A percentile compares a stretch with the other conserved stretches of the same genome.
phyloP scores from a whole-genome alignment of 2,888 invertebrate genomes.

The Drosophila kanekoi region DNA sequence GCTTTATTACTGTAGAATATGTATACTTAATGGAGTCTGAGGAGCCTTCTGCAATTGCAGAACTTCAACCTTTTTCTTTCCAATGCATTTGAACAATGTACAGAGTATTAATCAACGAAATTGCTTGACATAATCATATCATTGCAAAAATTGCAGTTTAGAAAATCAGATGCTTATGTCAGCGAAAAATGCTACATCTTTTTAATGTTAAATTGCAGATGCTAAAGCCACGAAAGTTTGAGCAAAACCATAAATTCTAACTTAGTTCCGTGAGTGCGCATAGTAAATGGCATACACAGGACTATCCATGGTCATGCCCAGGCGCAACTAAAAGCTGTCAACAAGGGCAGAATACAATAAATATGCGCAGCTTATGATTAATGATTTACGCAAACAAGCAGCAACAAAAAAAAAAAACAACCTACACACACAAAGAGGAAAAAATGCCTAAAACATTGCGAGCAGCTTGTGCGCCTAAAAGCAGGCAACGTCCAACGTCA shows the following conservation, averaged over 20 bases:
- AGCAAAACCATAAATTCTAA: constrained; percentile 39
- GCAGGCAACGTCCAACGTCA: constrained; percentile 40
- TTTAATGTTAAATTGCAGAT: constrained; percentile 19
- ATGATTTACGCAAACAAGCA: constrained; percentile 71
- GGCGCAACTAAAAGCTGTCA: constrained; percentile 70
- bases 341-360: constrained; percentile 70
- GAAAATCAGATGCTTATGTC: constrained; percentile 18
- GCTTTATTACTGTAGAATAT: no score
- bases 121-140: neutral
- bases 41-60: no score
- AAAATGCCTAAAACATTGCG: constrained; percentile 31
- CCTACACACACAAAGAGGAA: constrained; percentile 7
- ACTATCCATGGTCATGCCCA: constrained; percentile 40
- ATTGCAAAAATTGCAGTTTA: constrained; percentile 1
- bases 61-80: no score
- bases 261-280: constrained; percentile 33
- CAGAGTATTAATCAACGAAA: no score
- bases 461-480: constrained; percentile 54
- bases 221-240: constrained; percentile 16
- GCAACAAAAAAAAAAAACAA: constrained; percentile 16
- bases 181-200: constrained; percentile 6
- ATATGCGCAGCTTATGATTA: constrained; percentile 78
- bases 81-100: no score
- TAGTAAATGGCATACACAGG: constrained; percentile 47
- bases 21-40: no score